Evolutionary conservation across 1,140 invertebrate species (phyloP).

Genomic region (Thaumatotibia leucotreta): DNA sequence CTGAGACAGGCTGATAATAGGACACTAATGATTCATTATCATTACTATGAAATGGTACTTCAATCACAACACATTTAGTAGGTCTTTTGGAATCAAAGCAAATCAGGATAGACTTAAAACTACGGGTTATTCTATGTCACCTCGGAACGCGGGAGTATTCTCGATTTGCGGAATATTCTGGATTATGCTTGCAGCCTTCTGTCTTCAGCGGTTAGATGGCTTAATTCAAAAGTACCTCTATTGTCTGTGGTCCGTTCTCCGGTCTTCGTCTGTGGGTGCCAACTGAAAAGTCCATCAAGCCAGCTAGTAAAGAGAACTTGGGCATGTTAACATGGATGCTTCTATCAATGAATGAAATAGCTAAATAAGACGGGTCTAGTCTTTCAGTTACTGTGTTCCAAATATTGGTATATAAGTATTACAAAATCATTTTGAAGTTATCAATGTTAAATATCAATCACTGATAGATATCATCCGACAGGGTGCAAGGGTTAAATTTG

Average conservation of each 20-base stretch:
- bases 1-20: no score
- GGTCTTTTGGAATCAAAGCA: conserved; percentile 28
- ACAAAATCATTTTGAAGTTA: conserved; percentile 1
- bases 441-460: conserved; percentile 29
- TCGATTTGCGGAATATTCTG: conserved; percentile 23
- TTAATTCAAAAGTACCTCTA: conserved; percentile 70
- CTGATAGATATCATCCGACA: conserved; percentile 35
- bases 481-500: conserved; percentile 44
- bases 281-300: conserved; percentile 73
- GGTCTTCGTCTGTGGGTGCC: conserved; percentile 50
- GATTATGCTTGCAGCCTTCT: conserved; percentile 12
- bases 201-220: conserved; percentile 39
- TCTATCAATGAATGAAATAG: neutral
- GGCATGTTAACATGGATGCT: conserved; percentile 18
- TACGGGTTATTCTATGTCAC: conserved; percentile 63
- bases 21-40: no score
- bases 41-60: no score
- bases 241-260: conserved; percentile 28
- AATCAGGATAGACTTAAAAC: conserved; percentile 34
- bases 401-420: no score
- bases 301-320: conserved; percentile 55
- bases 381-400: no score
- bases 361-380: no score
- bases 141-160: conserved; percentile 42
- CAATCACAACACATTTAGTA: neutral